phyloP scores from a whole-genome alignment of 2,113 vertebrate genomes.

The Zeus faber region DNA sequence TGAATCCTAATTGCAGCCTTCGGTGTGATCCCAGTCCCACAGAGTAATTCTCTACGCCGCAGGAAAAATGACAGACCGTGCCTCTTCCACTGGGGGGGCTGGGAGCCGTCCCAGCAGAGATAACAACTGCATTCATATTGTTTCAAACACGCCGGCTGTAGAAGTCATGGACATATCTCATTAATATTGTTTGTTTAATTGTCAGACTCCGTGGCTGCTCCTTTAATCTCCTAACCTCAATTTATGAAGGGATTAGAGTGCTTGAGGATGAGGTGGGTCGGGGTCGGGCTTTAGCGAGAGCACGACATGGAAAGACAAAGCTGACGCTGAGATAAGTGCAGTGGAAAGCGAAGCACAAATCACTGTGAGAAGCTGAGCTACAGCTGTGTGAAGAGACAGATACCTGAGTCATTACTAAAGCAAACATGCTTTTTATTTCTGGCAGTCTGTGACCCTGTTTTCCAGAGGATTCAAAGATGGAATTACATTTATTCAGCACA shows the following conservation, averaged over 20 bases:
- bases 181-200: slow-evolving; percentile 48
- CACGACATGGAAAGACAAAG: not conserved
- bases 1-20: slow-evolving; percentile 31
- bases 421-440: not conserved
- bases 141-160: slow-evolving; percentile 29
- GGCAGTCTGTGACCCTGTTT: too few species aligned
- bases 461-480: too few species aligned
- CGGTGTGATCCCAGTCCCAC: slow-evolving; percentile 34
- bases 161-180: slow-evolving; percentile 39
- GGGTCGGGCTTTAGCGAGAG: slow-evolving; percentile 18
- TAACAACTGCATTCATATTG: slow-evolving; percentile 38
- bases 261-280: slow-evolving; percentile 4
- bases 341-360: slow-evolving; percentile 13
- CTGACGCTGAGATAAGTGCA: slow-evolving; percentile 4
- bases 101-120: slow-evolving; percentile 22
- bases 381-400: slow-evolving; percentile 4
- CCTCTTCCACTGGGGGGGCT: slow-evolving; percentile 18
- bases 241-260: slow-evolving; percentile 42
- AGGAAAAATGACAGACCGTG: slow-evolving; percentile 28
- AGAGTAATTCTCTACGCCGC: slow-evolving; percentile 32
- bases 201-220: slow-evolving; percentile 13
- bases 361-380: not conserved
- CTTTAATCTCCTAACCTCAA: slow-evolving; percentile 33
- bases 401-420: not conserved
- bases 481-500: too few species aligned